Base-by-base conservation (phyloP, 1,140 invertebrate species). In the Euura saliciscinereae region DNA sequence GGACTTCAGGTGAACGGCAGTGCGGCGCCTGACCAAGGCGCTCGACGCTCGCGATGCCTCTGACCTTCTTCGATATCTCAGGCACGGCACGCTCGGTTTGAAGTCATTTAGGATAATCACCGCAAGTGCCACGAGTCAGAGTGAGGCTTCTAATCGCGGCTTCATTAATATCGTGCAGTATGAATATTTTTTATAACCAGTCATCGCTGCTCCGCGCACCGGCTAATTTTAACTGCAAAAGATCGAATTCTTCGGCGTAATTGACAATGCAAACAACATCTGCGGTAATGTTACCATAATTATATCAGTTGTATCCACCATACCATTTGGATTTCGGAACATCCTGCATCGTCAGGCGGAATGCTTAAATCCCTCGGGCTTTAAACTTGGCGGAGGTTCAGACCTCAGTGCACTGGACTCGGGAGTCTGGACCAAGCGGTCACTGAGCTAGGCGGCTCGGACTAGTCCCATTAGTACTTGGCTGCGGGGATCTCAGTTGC, bases 381-480 rank as follows among this genome's bases (percentile, higher is more conserved):
- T 28, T 28, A 28, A 28, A 28, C 28, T 28, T 28, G 28, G 28
- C 28, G 28, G 28, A 28, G 28, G 28, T 28, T 28, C 28, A 28
- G 28, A 28, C 28, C 28, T 28, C 28, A 28, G 28, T 28, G 28
- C 28, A 28, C 51, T 11, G 10, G 51, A 59, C 51, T 59, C 51
- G 8, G 10, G 51, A 59, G 51, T 59, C 51, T 59, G 51, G 51
- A 59, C 3, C 13, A 59, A 11, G 66, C 66, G 13, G 66, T 28
- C 43, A 67, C 3, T 43, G 65, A 69, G 51, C 51, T 59, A 59
- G 51, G 75, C 76, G 71, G 75, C 73, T 79, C 73, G 76, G 72
- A 75, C 76, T 79, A 79, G 76, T 79, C 71, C 73, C 78, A 79
- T 79, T 79, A 79, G 78, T 77, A 79, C 73, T 79, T 76, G 75